phyloP scores from a whole-genome alignment of 2,888 invertebrate species.

The Dascillus cervinus region DNA sequence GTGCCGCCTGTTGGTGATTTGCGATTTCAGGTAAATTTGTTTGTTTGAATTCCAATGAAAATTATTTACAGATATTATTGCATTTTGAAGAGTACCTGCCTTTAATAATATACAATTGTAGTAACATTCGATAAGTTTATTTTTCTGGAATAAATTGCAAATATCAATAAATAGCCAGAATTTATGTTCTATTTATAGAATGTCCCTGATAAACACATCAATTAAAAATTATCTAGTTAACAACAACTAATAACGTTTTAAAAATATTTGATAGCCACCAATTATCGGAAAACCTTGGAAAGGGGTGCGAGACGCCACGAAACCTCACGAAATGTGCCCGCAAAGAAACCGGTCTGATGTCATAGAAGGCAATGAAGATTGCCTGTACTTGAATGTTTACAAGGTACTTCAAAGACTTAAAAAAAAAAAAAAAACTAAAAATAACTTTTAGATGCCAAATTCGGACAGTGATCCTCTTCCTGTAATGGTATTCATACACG shows the following conservation, averaged over 20 bases:
- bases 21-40: conserved; percentile 33
- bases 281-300: conserved; percentile 55
- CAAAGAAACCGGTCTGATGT: conserved; percentile 50
- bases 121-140: no score
- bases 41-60: no score
- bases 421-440: background rate
- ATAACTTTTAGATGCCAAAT: background rate
- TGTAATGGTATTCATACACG: conserved; percentile 69
- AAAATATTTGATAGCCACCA: conserved; percentile 49
- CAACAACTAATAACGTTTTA: no score
- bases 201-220: no score
- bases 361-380: conserved; percentile 73
- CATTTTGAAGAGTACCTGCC: no score
- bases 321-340: conserved; percentile 62
- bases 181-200: no score
- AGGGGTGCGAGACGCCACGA: conserved; percentile 55
- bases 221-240: no score
- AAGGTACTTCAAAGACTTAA: conserved; percentile 29
- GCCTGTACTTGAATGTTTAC: conserved; percentile 71
- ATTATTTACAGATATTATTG: no score
- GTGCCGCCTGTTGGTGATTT: conserved; percentile 28
- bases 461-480: conserved; percentile 38
- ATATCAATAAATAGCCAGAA: no score
- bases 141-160: no score
- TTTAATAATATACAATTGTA: no score